Conservation (phyloP, 2,113 vertebrate species). For the Ranitomeya imitator region DNA sequence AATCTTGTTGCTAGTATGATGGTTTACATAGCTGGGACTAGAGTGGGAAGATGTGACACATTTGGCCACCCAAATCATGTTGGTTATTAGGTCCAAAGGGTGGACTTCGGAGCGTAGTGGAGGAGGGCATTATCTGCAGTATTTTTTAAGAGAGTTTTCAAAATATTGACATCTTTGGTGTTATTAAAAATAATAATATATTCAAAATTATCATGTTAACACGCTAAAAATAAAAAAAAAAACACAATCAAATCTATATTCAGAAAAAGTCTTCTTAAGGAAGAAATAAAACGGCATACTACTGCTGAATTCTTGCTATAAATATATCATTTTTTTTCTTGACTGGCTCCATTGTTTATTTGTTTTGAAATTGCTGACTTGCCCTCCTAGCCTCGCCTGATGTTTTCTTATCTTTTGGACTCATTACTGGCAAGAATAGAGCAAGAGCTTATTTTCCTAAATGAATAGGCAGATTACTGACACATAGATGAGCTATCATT, state of each 20-base stretch:
- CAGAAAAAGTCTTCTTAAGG: neutral
- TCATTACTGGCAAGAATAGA: constrained; percentile 29
- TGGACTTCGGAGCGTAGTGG: no score
- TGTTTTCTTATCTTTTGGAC: constrained; percentile 26
- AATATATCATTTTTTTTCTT: neutral
- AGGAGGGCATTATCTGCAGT: no score
- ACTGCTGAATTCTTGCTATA: neutral
- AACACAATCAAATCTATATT: no score
- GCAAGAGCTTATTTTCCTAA: constrained; percentile 5
- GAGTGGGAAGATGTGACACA: no score
- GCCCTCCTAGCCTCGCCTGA: constrained; percentile 27
- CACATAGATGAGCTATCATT: constrained; percentile 43
- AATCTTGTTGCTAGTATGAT: no score
- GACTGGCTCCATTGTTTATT: neutral
- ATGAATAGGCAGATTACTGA: constrained; percentile 43
- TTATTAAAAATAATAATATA: no score
- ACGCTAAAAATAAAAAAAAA: no score
- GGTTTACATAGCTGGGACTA: no score
- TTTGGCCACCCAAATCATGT: no score
- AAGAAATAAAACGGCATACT: neutral
- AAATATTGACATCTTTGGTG: no score
- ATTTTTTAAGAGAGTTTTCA: no score
- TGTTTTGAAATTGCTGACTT: constrained; percentile 25
- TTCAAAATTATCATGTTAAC: neutral
- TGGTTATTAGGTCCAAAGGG: no score